These are phyloP conservation scores for Speoplatyrhinus poulsoni DNA, from an alignment of 2,113 vertebrate genomes.

Conservation along the genomic window DNA sequence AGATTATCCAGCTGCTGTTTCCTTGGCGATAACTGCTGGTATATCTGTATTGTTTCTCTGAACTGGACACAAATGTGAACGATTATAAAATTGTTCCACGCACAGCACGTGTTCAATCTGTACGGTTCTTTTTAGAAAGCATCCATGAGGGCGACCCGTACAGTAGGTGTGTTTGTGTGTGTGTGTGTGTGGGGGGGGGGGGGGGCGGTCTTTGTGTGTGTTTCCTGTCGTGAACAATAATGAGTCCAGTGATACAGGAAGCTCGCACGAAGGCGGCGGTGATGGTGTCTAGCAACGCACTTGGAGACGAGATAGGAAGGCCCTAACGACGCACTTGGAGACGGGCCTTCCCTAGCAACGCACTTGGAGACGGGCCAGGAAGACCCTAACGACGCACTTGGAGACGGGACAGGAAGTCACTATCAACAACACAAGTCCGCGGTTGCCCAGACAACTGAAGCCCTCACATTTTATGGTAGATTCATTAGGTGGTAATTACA, in stretches of 20 bases:
- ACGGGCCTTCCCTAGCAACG: neutral
- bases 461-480: slow-evolving; percentile 8
- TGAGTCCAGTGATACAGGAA: neutral
- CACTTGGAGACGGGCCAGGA: neutral
- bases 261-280: neutral
- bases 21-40: too few relatives aligned
- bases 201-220: neutral
- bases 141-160: neutral
- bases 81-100: neutral
- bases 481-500: slow-evolving; percentile 31
- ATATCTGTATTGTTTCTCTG: slow-evolving; percentile 10
- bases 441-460: slow-evolving; percentile 3
- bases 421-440: neutral
- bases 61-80: neutral
- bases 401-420: neutral
- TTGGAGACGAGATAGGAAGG: neutral
- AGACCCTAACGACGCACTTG: neutral
- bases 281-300: neutral
- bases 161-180: neutral
- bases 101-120: neutral
- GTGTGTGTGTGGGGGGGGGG: too few relatives aligned
- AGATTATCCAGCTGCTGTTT: too few relatives aligned
- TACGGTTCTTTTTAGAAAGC: neutral
- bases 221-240: neutral
- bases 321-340: neutral